phyloP scores from a whole-genome alignment of 2,113 vertebrate genomes.

The Hepsetus odoe region DNA sequence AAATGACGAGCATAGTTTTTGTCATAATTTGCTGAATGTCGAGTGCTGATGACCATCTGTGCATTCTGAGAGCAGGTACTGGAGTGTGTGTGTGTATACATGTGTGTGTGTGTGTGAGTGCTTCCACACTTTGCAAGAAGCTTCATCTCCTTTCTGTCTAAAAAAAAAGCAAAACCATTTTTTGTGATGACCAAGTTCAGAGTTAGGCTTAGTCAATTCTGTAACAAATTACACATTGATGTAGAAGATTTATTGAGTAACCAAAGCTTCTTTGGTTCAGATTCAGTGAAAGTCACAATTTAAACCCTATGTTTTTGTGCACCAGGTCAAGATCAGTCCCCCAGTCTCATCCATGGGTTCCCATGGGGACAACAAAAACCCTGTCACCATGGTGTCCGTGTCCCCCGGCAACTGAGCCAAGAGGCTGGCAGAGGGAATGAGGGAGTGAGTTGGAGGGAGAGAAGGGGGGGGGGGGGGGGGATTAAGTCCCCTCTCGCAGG shows the following conservation, averaged over 20 bases:
- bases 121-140: too few species aligned
- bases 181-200: too few species aligned
- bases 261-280: constrained; percentile 18
- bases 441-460: constrained; percentile 5
- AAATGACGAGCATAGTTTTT: constrained; percentile 41
- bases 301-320: constrained; percentile 66
- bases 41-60: constrained; percentile 54
- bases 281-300: constrained; percentile 54
- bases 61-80: constrained; percentile 47
- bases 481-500: constrained; percentile 74
- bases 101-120: constrained; percentile 28
- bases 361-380: constrained; percentile 69
- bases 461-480: constrained; percentile 53
- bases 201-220: too few species aligned
- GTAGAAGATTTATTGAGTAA: too few species aligned
- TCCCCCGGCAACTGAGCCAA: constrained; percentile 58
- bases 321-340: constrained; percentile 61
- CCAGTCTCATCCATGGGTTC: constrained; percentile 65
- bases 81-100: constrained; percentile 11
- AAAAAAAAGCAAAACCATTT: too few species aligned
- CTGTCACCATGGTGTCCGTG: constrained; percentile 65
- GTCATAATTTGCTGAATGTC: constrained; percentile 52
- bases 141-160: too few species aligned
- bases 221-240: too few species aligned
- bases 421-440: constrained; percentile 6